phyloP scores from a whole-genome alignment of 2,113 vertebrate species.

The Heloderma charlesbogerti region DNA sequence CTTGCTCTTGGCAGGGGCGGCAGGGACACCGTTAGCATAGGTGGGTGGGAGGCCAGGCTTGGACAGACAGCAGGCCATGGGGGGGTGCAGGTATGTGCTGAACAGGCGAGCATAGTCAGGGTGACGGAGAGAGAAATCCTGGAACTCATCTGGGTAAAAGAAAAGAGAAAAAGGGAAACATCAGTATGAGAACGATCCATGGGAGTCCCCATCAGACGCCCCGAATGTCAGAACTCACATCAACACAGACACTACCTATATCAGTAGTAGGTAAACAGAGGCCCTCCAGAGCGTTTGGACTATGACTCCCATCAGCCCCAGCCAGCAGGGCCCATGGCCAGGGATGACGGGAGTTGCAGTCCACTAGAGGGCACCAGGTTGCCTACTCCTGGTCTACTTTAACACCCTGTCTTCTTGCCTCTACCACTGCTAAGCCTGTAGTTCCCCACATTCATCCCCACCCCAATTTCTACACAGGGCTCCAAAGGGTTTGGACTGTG shows the following conservation, averaged over 20 bases:
- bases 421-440: no score
- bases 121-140: constrained; percentile 68
- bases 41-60: constrained; percentile 32
- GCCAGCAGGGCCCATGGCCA: no score
- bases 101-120: constrained; percentile 69
- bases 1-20: constrained; percentile 61
- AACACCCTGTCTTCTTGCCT: no score
- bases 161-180: background rate
- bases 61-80: background rate
- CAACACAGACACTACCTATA: background rate
- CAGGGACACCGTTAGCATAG: constrained; percentile 56
- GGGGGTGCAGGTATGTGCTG: constrained; percentile 66
- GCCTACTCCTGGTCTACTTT: no score
- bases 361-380: no score
- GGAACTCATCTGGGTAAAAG: constrained; percentile 63
- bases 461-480: no score
- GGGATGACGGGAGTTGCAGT: no score
- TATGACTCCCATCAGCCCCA: no score
- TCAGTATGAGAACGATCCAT: background rate
- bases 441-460: no score
- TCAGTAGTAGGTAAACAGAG: background rate
- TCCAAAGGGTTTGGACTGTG: background rate
- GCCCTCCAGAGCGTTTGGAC: no score
- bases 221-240: background rate
- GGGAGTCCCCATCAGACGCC: background rate